Percentiles rank a stretch among this genome's conserved stretches.
These are phyloP conservation scores for Apolygus lucorum DNA, from an alignment of 1,140 invertebrate genomes.

Conservation along the genomic window DNA sequence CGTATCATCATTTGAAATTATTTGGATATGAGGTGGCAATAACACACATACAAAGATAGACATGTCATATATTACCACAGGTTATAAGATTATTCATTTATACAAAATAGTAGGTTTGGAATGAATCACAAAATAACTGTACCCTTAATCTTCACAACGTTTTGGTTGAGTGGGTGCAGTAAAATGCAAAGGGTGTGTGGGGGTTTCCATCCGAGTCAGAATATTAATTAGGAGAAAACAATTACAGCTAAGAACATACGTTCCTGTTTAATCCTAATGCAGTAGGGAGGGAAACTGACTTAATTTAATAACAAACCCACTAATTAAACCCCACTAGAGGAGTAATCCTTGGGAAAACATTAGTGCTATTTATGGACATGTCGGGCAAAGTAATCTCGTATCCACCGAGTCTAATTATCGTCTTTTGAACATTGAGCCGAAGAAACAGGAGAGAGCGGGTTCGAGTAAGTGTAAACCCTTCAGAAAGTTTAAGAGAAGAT, in stretches of 20 bases:
- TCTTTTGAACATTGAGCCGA: neutral
- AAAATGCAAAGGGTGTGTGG: neutral
- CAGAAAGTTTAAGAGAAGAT: neutral
- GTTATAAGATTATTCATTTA: no score
- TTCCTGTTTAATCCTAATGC: slow-evolving; percentile 9
- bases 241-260: slow-evolving; percentile 14
- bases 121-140: no score
- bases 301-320: slow-evolving; percentile 15
- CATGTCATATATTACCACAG: no score
- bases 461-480: neutral
- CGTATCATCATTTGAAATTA: no score
- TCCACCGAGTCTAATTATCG: slow-evolving; percentile 10
- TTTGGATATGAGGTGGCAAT: no score
- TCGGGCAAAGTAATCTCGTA: slow-evolving; percentile 10
- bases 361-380: slow-evolving; percentile 15
- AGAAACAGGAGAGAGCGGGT: neutral
- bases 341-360: slow-evolving; percentile 10
- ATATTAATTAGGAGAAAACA: slow-evolving; percentile 17
- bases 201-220: slow-evolving; percentile 5
- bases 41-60: no score
- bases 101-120: no score
- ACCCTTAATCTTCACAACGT: neutral
- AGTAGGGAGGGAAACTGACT: slow-evolving; percentile 12
- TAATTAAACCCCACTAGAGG: slow-evolving; percentile 12
- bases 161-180: neutral